Percentiles rank a stretch among this genome's conserved stretches.
Conservation (phyloP, 2,113 vertebrate species). For the Manacus vitellinus region DNA sequence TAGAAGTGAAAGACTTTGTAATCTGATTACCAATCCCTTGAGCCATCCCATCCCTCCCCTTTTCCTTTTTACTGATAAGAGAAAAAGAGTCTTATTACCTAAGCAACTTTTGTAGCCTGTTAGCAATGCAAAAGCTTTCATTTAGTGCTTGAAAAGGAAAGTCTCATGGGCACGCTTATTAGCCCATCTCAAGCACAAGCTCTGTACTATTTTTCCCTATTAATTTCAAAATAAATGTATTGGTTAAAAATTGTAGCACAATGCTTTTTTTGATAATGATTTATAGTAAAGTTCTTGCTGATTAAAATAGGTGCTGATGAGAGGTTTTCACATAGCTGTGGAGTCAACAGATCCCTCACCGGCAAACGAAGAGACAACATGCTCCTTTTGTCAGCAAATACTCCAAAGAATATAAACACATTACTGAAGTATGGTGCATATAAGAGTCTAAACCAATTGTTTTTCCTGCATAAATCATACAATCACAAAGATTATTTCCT, state of each 20-base stretch:
- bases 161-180: constrained; percentile 72
- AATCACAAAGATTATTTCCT: background rate
- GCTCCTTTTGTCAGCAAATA: constrained; percentile 76
- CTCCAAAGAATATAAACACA: constrained; percentile 65
- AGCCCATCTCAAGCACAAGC: constrained; percentile 56
- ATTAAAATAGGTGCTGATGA: constrained; percentile 66
- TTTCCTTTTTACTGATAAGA: constrained; percentile 71
- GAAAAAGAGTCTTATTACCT: constrained; percentile 73
- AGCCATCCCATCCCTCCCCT: constrained; percentile 61
- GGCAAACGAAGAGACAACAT: constrained; percentile 46
- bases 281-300: constrained; percentile 59
- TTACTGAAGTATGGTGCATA: constrained; percentile 40
- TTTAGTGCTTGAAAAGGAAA: constrained; percentile 70
- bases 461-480: constrained; percentile 54
- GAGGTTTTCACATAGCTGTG: constrained; percentile 42
- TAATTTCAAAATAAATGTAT: constrained; percentile 65
- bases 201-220: constrained; percentile 53
- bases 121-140: constrained; percentile 76
- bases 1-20: constrained; percentile 77
- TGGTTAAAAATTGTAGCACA: constrained; percentile 16
- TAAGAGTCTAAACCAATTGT: constrained; percentile 44
- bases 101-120: constrained; percentile 75
- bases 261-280: constrained; percentile 51
- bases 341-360: constrained; percentile 50
- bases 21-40: constrained; percentile 76